Evolutionary conservation across 2,113 vertebrate species (phyloP), one percentile per base, ranked within the genome.

Genomic region (Actenoides hombroni): DNA sequence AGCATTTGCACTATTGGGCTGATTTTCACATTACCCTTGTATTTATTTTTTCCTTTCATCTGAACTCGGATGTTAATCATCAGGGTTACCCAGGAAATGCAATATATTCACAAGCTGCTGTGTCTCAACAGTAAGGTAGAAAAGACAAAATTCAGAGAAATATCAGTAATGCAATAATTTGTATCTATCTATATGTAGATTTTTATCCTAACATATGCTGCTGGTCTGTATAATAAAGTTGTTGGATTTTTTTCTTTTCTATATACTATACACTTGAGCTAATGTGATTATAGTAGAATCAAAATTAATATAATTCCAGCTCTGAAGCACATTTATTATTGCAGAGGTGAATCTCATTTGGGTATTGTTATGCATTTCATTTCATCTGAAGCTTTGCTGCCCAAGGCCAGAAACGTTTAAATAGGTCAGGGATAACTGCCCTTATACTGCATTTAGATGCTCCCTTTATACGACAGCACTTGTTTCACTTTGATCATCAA

Each of bases 291-390:
- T 92, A 56, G 4, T 49, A 39, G 77, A 95, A 60, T 83, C 29
- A 89, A 74, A 83, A 94, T 56, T 73, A 73, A 78, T 78, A 83
- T 53, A 88, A 93, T 94, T 83, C 76, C 33, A 44, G 28, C 76
- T 96, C 86, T 76, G 67, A 84, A 86, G 49, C 77, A 92, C 92
- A 97, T 82, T 96, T 93, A 97, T 77, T 88, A 92, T 81, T 94
- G 92, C 94, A 79, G 93, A 95, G 82, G 91, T 85, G 76, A 93
- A 93, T 93, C 94, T 88, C 95, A 94, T 97, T 93, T 82, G 84
- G 61, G 44, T 95, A 90, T 81, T 88, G 44, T 90, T 94, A 64
- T 42, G 71, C 95, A n/a, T 92, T 96, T 63, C 81, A 61, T 61
- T 91, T 97, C 80, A 83, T 71, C 54, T 68, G 90, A 84, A 93